Conservation (phyloP, 2,888 invertebrate genomes). For the Sympetrum striolatum region DNA sequence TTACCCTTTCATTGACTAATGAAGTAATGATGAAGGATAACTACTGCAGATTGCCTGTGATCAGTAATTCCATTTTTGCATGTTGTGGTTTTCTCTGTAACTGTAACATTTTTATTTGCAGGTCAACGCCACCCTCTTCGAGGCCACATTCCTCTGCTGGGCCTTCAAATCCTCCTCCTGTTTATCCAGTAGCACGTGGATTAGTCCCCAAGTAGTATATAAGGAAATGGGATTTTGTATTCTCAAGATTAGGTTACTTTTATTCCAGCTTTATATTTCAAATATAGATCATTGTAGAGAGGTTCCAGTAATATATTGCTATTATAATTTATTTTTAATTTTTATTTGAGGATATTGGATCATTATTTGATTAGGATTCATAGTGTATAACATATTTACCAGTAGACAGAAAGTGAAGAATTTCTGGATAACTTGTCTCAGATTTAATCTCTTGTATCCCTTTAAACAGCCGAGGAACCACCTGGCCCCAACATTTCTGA, state of each 20-base stretch:
- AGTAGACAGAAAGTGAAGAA: neutral
- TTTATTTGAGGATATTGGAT: neutral
- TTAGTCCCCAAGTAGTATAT: slow-evolving; percentile 9
- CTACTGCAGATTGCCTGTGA: neutral
- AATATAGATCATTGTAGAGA: neutral
- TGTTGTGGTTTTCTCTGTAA: neutral
- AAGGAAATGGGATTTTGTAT: neutral
- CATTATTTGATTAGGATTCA: neutral
- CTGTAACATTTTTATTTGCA: slow-evolving; percentile 1
- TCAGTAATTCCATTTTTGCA: neutral
- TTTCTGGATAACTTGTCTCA: too few species aligned
- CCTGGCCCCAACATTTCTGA: too few species aligned
- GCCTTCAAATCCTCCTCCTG: slow-evolving; percentile 14
- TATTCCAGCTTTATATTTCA: neutral
- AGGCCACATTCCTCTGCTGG: neutral
- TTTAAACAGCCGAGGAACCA: too few species aligned
- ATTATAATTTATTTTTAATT: neutral
- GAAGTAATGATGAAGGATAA: neutral
- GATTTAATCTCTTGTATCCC: too few species aligned
- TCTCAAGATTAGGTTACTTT: neutral
- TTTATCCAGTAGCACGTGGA: slow-evolving; percentile 28
- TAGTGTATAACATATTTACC: neutral
- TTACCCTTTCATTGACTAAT: neutral
- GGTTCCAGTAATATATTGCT: neutral
- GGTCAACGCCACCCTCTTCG: slow-evolving; percentile 10